Conservation (phyloP, 2,797 vertebrate species). For the Falco biarmicus region DNA sequence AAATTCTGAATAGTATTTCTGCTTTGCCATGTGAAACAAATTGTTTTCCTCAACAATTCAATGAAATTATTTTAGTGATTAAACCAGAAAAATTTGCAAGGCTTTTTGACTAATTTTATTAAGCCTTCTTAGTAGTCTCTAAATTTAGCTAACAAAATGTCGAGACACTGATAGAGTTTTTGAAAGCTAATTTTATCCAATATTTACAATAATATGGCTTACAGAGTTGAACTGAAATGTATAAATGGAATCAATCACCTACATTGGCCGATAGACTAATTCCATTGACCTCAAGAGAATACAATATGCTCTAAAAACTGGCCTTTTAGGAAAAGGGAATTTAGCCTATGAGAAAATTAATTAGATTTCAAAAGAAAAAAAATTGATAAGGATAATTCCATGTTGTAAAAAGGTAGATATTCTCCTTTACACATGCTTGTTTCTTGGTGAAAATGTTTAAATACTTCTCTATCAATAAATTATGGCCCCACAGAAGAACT, state of each 20-base stretch:
- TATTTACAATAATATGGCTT: background rate
- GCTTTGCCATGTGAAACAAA: background rate
- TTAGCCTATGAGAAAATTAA: background rate
- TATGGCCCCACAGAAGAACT: background rate
- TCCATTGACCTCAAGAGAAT: background rate
- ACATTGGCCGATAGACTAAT: background rate
- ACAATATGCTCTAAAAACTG: background rate
- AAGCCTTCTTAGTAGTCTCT: background rate
- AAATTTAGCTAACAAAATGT: background rate
- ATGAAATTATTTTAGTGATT: background rate
- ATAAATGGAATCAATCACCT: background rate
- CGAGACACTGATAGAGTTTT: background rate
- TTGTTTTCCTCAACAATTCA: background rate
- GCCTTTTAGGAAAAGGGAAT: background rate
- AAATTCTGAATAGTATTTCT: background rate
- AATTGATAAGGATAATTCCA: background rate
- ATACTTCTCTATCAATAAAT: background rate
- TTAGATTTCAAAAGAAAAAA: background rate
- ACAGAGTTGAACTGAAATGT: background rate
- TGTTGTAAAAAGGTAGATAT: background rate
- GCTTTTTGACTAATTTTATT: background rate
- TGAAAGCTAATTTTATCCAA: background rate
- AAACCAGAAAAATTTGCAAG: background rate
- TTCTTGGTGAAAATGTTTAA: background rate
- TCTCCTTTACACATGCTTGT: background rate